Evolutionary conservation across 1,140 invertebrate genomes (phyloP), one percentile per base, ranked within the genome.

Genomic region (Globodera ellingtonae): DNA sequence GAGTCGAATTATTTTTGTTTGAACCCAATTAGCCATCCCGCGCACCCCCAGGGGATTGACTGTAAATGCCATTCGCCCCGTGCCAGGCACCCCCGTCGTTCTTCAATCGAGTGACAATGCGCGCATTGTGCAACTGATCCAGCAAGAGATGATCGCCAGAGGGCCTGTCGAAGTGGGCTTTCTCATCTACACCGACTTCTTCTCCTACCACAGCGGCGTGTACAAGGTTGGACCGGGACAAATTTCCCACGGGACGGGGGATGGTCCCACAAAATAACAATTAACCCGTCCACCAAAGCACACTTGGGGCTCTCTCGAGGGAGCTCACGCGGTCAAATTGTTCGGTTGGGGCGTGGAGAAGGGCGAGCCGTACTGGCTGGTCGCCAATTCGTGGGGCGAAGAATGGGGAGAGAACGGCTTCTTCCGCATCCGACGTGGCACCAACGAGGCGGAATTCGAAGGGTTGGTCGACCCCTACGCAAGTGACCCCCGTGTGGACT

Each of bases 121-220:
- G 46, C 62, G 72, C 15, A 56, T 66, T 15, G 13, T 73, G 4
- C 91, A 75, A 18, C 52, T 94, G 82, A 96, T 96, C 81, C 93
- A 93, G 90, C 90, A 91, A 6, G 95, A 97, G 90, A 93, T 97
- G 66, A 93, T 93, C 90, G 93, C 90, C 46, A 94, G 95, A 90
- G 95, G 95, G 8, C 95, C 95, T 4, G 94, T 96, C 0, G 95
- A 96, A 90, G 95, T 91, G 0, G 94, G 94, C 59, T 95, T 96
- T 86, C 93, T 93, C 1, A 95, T 96, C 10, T 97, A 94, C 88
- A 92, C 92, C 71, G 95, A 97, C 90, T 93, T 97, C 85, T 90
- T 94, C 0, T 89, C 91, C 47, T 97, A 97, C 91, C 72, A 50
- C 56, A 59, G 59, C 18, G 94, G 94, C 84, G 94, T 96, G 6